A percentile compares a stretch with the other conserved stretches of the same genome.
These are phyloP conservation scores for Xestoiulus laeticollis DNA, from an alignment of 2,888 invertebrate species.

Conservation along the genomic window DNA sequence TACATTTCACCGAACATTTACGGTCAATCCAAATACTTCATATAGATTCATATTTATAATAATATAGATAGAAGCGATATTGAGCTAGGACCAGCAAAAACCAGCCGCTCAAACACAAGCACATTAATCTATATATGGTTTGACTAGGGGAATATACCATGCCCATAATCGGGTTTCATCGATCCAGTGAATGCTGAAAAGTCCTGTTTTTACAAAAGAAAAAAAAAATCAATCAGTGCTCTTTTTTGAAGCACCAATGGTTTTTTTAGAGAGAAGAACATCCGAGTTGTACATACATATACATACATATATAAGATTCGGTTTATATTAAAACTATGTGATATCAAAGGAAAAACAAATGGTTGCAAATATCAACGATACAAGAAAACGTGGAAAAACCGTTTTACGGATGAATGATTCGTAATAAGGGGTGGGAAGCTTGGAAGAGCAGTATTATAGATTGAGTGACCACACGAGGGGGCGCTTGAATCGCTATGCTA, in stretches of 20 bases:
- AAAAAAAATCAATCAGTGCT: background rate
- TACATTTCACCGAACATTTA: background rate
- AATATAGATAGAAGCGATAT: conserved; percentile 27
- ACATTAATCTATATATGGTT: conserved; percentile 8
- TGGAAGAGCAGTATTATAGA: background rate
- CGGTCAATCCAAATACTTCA: conserved; percentile 32
- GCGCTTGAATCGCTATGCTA: background rate
- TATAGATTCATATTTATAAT: conserved; percentile 28
- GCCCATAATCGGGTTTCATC: conserved; percentile 37
- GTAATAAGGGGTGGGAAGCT: background rate
- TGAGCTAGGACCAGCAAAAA: background rate
- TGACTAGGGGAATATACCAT: conserved; percentile 37
- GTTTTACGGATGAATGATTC: background rate
- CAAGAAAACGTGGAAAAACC: background rate
- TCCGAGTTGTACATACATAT: background rate
- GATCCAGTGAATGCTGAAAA: background rate
- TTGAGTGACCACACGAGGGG: background rate
- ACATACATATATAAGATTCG: background rate
- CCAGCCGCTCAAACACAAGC: background rate
- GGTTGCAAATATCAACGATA: background rate
- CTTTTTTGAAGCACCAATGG: conserved; percentile 5
- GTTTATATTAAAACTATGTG: conserved; percentile 34
- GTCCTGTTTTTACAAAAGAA: background rate
- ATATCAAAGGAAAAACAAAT: background rate
- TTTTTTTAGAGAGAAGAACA: background rate